A percentile compares a stretch with the other conserved stretches of the same genome.
These are phyloP conservation scores for Pteropus rufus DNA, from an alignment of 2,797 vertebrate genomes.

Conservation along the genomic window DNA sequence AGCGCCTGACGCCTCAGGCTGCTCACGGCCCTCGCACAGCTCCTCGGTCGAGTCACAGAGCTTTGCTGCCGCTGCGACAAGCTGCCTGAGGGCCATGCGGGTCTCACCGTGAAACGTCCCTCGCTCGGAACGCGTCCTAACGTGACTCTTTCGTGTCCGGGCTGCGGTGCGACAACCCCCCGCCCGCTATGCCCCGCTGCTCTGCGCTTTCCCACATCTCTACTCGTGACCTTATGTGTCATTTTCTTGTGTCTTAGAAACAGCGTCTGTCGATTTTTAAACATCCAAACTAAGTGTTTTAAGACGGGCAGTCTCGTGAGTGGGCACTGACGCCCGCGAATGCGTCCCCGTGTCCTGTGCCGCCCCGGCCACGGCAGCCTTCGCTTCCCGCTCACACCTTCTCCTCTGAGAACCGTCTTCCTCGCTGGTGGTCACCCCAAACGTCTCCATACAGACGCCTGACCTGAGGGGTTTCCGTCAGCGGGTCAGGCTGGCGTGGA, in stretches of 20 bases:
- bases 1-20: too few relatives aligned
- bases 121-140: neutral
- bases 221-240: neutral
- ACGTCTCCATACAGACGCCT: too few relatives aligned
- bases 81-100: neutral
- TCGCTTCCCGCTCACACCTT: too few relatives aligned
- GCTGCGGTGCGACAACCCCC: neutral
- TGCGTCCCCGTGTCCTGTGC: rapidly evolving
- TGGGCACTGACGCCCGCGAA: too few relatives aligned
- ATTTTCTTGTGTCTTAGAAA: neutral
- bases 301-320: rapidly evolving
- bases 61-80: neutral
- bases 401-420: too few relatives aligned
- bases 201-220: neutral
- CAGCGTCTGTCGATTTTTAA: neutral
- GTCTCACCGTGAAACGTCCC: neutral
- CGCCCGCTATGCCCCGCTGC: rapidly evolving
- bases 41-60: neutral
- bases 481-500: too few relatives aligned
- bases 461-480: too few relatives aligned
- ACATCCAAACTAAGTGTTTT: neutral
- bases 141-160: neutral
- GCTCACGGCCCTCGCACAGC: neutral
- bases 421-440: too few relatives aligned
- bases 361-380: too few relatives aligned